Evolutionary conservation across 2,797 vertebrate species (phyloP), one percentile per base, ranked within the genome.

Genomic region (Helarctos malayanus): DNA sequence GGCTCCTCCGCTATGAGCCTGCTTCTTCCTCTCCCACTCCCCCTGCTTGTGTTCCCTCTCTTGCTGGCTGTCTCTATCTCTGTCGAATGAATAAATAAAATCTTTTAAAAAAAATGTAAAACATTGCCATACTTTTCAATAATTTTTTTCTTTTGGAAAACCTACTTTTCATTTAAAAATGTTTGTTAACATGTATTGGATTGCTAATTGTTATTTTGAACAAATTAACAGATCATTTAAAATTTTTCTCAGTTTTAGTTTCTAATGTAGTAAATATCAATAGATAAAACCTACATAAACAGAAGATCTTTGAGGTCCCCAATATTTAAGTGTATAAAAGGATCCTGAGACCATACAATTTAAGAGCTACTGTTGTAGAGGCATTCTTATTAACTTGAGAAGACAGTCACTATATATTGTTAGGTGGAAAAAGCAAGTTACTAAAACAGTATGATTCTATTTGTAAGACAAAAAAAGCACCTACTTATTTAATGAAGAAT

Each of bases 311-410:
- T 69, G 35, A 56, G 13, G 38, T 35, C 21, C 47, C 19, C 49
- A 92, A 76, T 35, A 61, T 83, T 82, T 71, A 82, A 84, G 61
- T 45, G 10, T 85, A 49, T 86, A 29, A 75, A 69, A 27, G n/a
- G 12, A 61, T 76, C 13, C 54, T 93, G 61, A 93, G 59, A 83
- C 83, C 41, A 73, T 32, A 56, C 8, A 89, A 25, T 49, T 83
- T 69, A 63, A 95, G 29, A 91, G 41, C 19, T 52, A 47, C 27
- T 87, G 27, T 90, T 49, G 29, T 25, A 61, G 12, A 88, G 21
- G 32, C 49, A 65, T 95, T 95, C 68, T 94, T 90, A 90, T 4
- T 79, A 71, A 56, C 85, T 85, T 85, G 45, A 63, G 56, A 94
- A 75, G 71, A 90, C 73, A 56, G 47, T 68, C 49, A 61, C 38